Conservation (phyloP, 2,797 vertebrate genomes). For the Acipenser transmontanus region DNA sequence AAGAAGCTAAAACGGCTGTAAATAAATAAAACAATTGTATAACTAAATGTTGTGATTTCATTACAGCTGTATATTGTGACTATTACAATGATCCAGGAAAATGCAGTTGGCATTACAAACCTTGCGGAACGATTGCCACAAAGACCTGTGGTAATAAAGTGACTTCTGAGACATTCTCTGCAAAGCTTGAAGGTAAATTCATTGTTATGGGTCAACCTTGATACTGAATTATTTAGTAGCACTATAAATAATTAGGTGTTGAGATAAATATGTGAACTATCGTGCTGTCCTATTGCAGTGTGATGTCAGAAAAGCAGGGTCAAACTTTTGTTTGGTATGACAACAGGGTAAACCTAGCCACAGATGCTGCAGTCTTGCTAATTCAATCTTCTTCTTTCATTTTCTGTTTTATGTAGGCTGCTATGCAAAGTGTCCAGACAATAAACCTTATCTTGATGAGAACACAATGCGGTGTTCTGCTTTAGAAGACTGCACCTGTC, state of each 20-base stretch:
- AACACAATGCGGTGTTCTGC: constrained; percentile 60
- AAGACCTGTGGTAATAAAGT: constrained; percentile 54
- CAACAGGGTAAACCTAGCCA: neutral
- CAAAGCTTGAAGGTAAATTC: constrained; percentile 68
- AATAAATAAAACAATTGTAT: neutral
- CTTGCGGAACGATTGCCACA: constrained; percentile 53
- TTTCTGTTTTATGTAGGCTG: constrained; percentile 53
- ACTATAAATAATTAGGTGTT: neutral
- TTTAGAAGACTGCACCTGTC: constrained; percentile 61
- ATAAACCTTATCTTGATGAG: constrained; percentile 65
- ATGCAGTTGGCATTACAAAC: constrained; percentile 70
- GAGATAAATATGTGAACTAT: neutral
- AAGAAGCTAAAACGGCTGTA: no score
- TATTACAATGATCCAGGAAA: constrained; percentile 66
- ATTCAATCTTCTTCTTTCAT: neutral
- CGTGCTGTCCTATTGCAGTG: neutral
- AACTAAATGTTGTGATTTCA: neutral
- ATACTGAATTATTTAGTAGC: neutral
- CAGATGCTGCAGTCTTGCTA: neutral
- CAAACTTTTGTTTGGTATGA: neutral
- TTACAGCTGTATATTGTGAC: constrained; percentile 72
- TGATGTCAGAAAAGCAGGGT: neutral
- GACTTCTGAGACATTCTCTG: constrained; percentile 30
- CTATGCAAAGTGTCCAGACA: constrained; percentile 66
- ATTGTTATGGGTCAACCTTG: no score